A percentile compares a stretch with the other conserved stretches of the same genome.
phyloP scores from a whole-genome alignment of 1,140 invertebrate species.

The Neocloeon triangulifer region DNA sequence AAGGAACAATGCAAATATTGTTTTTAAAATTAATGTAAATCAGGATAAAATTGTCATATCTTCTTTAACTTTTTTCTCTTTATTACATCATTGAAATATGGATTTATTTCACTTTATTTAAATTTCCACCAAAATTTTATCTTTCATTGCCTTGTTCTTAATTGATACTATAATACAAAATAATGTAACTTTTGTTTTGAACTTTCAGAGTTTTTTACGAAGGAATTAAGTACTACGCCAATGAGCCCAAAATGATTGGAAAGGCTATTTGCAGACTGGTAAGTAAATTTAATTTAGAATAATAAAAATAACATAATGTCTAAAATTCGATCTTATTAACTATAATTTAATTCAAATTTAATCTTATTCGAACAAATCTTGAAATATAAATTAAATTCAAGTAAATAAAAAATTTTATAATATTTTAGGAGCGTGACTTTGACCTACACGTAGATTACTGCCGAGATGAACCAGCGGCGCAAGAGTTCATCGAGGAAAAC shows the following conservation, averaged over 20 bases:
- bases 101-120: no score
- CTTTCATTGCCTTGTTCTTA: no score
- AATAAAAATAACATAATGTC: no score
- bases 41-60: no score
- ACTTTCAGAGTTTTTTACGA: constrained; percentile 67
- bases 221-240: constrained; percentile 78
- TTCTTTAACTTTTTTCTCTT: no score
- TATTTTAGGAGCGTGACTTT: constrained; percentile 57
- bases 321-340: constrained; percentile 7
- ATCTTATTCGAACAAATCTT: constrained; percentile 2
- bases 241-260: constrained; percentile 64
- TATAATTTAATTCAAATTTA: constrained; percentile 2
- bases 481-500: constrained; percentile 51
- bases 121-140: no score
- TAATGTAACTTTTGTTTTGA: no score
- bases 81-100: no score
- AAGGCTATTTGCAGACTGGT: constrained; percentile 66
- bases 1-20: no score
- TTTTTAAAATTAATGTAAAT: no score
- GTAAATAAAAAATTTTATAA: not conserved
- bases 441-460: constrained; percentile 82
- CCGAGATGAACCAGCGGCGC: constrained; percentile 60
- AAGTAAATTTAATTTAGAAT: constrained; percentile 14
- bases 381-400: not conserved
- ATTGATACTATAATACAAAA: no score